Percentiles rank a stretch among this genome's conserved stretches.
phyloP scores from a whole-genome alignment of 2,888 invertebrate genomes.

The Orthonevra nobilis region DNA sequence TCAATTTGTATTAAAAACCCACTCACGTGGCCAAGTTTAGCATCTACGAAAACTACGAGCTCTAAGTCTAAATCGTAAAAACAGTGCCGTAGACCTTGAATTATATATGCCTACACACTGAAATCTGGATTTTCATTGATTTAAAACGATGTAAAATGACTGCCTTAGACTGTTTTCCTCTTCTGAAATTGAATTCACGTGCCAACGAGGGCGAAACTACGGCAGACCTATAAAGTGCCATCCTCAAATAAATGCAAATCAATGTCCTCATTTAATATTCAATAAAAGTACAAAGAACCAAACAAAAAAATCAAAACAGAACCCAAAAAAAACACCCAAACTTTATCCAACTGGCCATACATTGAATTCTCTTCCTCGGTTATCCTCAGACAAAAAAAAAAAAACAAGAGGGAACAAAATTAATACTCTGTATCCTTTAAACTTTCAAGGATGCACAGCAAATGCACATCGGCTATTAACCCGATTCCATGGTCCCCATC shows the following conservation, averaged over 20 bases:
- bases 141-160: too few relatives aligned
- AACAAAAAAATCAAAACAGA: background rate
- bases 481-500: conserved; percentile 31
- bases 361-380: conserved; percentile 14
- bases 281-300: background rate
- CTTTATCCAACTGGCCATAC: conserved; percentile 11
- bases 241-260: conserved; percentile 17
- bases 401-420: conserved; percentile 19
- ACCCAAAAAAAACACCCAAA: background rate
- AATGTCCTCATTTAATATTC: conserved; percentile 31
- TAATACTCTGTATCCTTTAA: conserved; percentile 58
- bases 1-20: too few relatives aligned
- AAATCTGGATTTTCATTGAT: too few relatives aligned
- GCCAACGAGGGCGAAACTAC: background rate
- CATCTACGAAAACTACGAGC: too few relatives aligned
- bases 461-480: conserved; percentile 70
- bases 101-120: too few relatives aligned
- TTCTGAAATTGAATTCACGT: conserved; percentile 1
- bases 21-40: too few relatives aligned
- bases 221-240: background rate
- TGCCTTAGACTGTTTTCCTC: too few relatives aligned
- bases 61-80: too few relatives aligned
- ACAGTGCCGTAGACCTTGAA: too few relatives aligned
- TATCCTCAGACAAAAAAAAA: background rate
- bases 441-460: conserved; percentile 67